Evolutionary conservation across 2,113 vertebrate genomes (phyloP).

Genomic region (Myiopsitta monachus): DNA sequence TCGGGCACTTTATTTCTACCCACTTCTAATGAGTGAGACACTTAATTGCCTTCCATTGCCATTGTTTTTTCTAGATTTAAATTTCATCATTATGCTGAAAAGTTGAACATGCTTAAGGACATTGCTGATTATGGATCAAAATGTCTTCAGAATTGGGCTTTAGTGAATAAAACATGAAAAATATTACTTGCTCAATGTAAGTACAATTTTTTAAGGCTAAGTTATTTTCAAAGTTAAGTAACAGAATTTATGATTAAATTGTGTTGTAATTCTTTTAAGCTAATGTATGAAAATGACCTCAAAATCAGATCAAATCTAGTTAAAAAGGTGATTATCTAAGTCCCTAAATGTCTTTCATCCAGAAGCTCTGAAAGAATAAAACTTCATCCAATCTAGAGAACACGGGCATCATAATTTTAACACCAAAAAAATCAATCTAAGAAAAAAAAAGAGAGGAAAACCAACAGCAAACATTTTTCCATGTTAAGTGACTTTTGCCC

Average conservation of each 20-base stretch:
- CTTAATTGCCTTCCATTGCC: not conserved
- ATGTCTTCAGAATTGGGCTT: slow-evolving; percentile 39
- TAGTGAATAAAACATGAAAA: slow-evolving; percentile 57
- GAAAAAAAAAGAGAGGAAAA: not conserved
- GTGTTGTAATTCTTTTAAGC: slow-evolving; percentile 60
- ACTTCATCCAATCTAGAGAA: not conserved
- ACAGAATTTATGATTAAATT: slow-evolving; percentile 59
- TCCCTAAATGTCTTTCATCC: slow-evolving; percentile 20
- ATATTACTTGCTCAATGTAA: slow-evolving; percentile 27
- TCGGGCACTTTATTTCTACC: not conserved
- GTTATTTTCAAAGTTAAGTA: no score
- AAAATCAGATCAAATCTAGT: slow-evolving; percentile 51
- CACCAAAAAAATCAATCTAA: not conserved
- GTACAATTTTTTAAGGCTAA: slow-evolving; percentile 39
- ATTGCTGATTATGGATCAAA: slow-evolving; percentile 27
- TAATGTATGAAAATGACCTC: slow-evolving; percentile 58
- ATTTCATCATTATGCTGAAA: not conserved
- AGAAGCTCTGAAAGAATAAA: not conserved
- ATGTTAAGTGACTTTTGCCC: not conserved
- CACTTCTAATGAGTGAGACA: not conserved
- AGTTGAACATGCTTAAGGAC: slow-evolving; percentile 11
- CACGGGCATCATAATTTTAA: not conserved
- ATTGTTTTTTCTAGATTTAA: not conserved
- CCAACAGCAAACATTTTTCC: not conserved
- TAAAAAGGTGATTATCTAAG: slow-evolving; percentile 44